Base-by-base conservation (phyloP, 2,888 invertebrate genomes). In the Diachrysia chrysitis region DNA sequence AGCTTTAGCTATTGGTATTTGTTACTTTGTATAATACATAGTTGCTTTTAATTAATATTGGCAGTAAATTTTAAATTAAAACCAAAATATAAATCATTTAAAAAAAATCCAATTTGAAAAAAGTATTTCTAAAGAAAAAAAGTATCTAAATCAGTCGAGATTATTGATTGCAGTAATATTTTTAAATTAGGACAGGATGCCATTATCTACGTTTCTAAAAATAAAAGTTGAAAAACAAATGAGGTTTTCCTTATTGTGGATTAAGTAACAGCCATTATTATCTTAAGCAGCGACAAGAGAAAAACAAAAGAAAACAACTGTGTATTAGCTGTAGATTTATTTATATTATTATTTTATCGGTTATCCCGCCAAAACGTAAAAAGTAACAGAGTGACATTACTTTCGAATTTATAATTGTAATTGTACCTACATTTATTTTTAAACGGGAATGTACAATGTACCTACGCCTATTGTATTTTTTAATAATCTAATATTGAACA, bases 1-100 rank as follows among this genome's bases (percentile, higher is more conserved):
- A 73, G 56, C 58, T 63, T 7, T 58, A 59, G 35, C 56, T 60
- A 66, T 70, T 59, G 71, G 66, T 73, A 75, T 66, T 66, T 46
- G 74, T 46, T 10, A 58, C 58, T 73, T 79, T 62, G 37, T 63
- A 63, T 56, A 23, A 58, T 72, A 71, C 57, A 76, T 76, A 63
- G 61, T 42, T 65, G 51, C 51, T 14, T 57, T 54, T 29, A 46
- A 63, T 55, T 46, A 14, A 32, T 59, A 23, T 23, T 10, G 17
- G 23, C 17, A 5, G 25, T 55, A 12, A 60, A 54, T 35, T 69
- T 71, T 35, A 35, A 48, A 35, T 53, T 59, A 51, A 60, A 17
- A 19, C n/a, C n/a, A 32, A n/a, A 37, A 25, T 19, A 61, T 21
- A 29, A 14, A n/a, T n/a, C 4, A 14, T 37, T 37, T 14, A 3